Evolutionary conservation across 2,888 invertebrate species (phyloP), one percentile per base, ranked within the genome.

Genomic region (Meloe dianella): DNA sequence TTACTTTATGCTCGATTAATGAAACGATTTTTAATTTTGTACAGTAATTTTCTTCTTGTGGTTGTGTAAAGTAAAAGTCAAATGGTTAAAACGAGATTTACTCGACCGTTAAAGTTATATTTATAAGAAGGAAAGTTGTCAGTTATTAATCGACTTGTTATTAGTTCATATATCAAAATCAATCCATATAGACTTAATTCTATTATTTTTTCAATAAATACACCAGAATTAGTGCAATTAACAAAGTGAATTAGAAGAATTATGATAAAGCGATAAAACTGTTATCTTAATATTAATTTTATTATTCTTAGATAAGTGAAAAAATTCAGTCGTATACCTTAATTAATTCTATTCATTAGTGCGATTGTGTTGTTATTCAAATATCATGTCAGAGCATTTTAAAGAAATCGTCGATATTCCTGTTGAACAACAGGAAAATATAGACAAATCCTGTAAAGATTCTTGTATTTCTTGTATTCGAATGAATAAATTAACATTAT

Each of bases 401-500:
- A 58, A 58, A 27, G 58, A 58, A 29, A 29, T 27, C 30, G 35
- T 58, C 12, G 58, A 58, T 27, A 20, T 58, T 20, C 29, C 17
- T 14, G 30, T 30, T 38, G n/a, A 2, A 20, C 3, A 30, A n/a
- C 58, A 14, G 17, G 56, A 65, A 60, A 24, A 61, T 65, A n/a
- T n/a, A 41, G 14, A 47, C 27, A 27, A 17, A 51, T 12, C 60
- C 27, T 38, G 38, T 38, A 3, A 12, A 12, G 38, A 38, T 38
- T 38, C 38, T 38, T 75, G 74, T 64, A 12, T 73, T 27, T 38
- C 71, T 2, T 83, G 80, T 74, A 72, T 87, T 41, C 77, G 79
- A 47, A 72, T 78, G 60, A 88, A 89, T 78, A 79, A 86, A 47
- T 80, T 89, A 61, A 89, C 89, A 41, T 78, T 89, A 71, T 79